Evolutionary conservation across 2,797 vertebrate species (phyloP), one percentile per base, ranked within the genome.

Genomic region (Crocidura indochinensis): DNA sequence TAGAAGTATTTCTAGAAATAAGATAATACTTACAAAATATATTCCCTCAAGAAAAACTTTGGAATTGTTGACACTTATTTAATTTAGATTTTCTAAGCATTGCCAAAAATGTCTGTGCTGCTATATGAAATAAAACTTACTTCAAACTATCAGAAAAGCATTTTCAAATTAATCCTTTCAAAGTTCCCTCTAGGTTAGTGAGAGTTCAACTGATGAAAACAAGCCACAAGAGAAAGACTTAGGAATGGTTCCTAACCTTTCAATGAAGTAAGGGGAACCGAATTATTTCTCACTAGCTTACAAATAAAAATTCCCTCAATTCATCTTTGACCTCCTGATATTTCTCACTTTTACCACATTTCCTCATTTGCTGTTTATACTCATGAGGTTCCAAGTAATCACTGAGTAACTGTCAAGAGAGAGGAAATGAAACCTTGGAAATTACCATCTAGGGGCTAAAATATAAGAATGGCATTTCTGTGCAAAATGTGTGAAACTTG

Each of bases 381-480:
- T 60, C 69, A 19, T 14, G 47, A 90, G 77, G 74, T 62, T 90
- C 65, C 22, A 65, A n/a, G 26, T 19, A 62, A 17, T 78, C 69
- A 31, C 27, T 80, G 77, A 85, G 44, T 69, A 91, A 12, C 68
- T 83, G 79, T 82, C 90, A 84, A 38, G 49, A 0, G 1, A 91
- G 71, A 88, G 20, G 11, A 74, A 8, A 62, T n/a, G 74, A 94
- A 67, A 73, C 74, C 22, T 29, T 93, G n/a, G n/a, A 69, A 88
- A 94, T 75, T 67, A 65, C 78, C n/a, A 72, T 65, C 85, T 11
- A 80, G 51, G 26, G 67, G n/a, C 92, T 90, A 64, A 95, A 95
- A 73, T 11, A 51, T 68, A 84, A 64, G 69, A 90, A 64, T 10
- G 71, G 62, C 38, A n/a, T 88, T 92, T 94, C 95, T 87, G 75